These are phyloP conservation scores for Salarias fasciatus DNA, from an alignment of 2,797 vertebrate species.

Conservation along the genomic window DNA sequence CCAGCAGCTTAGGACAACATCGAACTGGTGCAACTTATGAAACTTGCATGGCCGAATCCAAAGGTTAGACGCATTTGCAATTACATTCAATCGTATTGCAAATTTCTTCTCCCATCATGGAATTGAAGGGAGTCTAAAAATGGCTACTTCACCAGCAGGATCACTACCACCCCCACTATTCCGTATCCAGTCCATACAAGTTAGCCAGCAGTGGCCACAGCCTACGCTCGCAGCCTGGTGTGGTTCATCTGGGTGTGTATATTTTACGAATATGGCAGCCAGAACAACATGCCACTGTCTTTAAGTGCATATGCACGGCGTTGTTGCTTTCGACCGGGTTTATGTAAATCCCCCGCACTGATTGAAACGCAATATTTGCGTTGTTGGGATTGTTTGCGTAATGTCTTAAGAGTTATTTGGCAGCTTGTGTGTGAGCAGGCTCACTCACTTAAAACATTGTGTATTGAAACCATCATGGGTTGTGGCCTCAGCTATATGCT, in stretches of 20 bases:
- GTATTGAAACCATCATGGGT: constrained; percentile 40
- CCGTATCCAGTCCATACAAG: constrained; percentile 56
- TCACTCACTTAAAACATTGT: background rate
- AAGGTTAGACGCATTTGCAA: constrained; percentile 16
- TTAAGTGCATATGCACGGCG: background rate
- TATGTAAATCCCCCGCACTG: constrained; percentile 2
- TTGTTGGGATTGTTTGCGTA: constrained; percentile 14
- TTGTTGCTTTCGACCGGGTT: background rate
- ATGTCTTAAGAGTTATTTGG: background rate
- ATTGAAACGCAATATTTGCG: constrained; percentile 6
- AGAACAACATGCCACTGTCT: background rate
- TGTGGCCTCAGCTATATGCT: constrained; percentile 1
- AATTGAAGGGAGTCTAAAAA: constrained; percentile 77
- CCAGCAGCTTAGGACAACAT: background rate
- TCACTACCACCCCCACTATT: constrained; percentile 70
- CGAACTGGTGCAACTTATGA: constrained; percentile 3
- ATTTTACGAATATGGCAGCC: constrained; percentile 37
- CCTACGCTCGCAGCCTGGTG: constrained; percentile 39
- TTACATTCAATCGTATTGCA: constrained; percentile 36
- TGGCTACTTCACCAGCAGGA: constrained; percentile 73
- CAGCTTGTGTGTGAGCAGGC: background rate
- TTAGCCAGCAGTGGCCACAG: constrained; percentile 58
- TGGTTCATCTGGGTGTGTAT: constrained; percentile 39
- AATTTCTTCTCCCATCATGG: constrained; percentile 59
- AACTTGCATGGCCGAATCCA: constrained; percentile 21